Conservation (phyloP, 2,888 invertebrate species). For the Baronia brevicornis region DNA sequence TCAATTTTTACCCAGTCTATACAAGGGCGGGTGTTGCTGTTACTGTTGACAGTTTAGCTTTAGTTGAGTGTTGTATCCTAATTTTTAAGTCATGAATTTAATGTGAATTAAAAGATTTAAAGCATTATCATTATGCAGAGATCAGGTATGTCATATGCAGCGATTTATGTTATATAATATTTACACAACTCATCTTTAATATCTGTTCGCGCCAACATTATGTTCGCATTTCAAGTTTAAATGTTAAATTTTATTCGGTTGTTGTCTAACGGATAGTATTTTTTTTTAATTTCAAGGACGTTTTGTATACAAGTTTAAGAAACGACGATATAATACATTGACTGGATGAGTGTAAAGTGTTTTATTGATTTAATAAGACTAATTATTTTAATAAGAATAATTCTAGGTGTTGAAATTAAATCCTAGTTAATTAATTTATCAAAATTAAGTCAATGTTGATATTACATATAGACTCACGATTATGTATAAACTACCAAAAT, state of each 20-base stretch:
- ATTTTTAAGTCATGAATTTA: slow-evolving; percentile 61
- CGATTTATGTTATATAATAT: slow-evolving; percentile 9
- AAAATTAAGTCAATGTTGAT: too few relatives aligned
- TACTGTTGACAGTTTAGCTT: slow-evolving; percentile 56
- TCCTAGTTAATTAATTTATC: too few relatives aligned
- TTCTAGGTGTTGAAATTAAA: too few relatives aligned
- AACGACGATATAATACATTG: too few relatives aligned
- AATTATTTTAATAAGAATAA: too few relatives aligned
- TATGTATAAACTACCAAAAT: too few relatives aligned
- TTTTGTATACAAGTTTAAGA: too few relatives aligned
- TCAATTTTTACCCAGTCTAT: slow-evolving; percentile 52
- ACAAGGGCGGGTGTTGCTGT: slow-evolving; percentile 62
- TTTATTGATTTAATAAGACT: too few relatives aligned
- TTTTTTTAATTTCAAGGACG: too few relatives aligned
- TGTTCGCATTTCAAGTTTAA: slow-evolving; percentile 7
- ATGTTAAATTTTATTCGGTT: slow-evolving; percentile 2
- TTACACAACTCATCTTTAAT: slow-evolving; percentile 1
- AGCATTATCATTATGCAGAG: slow-evolving; percentile 60
- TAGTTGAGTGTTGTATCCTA: slow-evolving; percentile 45
- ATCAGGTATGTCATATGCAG: slow-evolving; percentile 44
- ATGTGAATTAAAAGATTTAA: slow-evolving; percentile 44
- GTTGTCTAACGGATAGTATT: too few relatives aligned
- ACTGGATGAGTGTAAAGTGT: too few relatives aligned
- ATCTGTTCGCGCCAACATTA: slow-evolving; percentile 34
- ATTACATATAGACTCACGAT: too few relatives aligned